Evolutionary conservation across 1,140 invertebrate species (phyloP), one percentile per base, ranked within the genome.

Genomic region (Zaprionus tsacasi): DNA sequence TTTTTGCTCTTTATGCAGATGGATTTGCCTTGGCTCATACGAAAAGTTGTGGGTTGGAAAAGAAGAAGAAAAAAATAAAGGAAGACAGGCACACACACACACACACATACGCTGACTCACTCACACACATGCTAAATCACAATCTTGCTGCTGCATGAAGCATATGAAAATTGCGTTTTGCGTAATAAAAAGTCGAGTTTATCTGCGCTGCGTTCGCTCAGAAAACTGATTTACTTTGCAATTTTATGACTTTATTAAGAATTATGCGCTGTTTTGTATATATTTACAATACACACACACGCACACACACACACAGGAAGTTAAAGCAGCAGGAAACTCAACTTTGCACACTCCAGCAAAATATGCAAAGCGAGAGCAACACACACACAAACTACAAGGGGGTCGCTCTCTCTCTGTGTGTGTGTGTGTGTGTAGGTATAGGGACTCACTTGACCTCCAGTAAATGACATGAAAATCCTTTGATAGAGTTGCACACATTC

Each of bases 171-270:
- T 76, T 85, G 82, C 78, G 78, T 83, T 73, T 83, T 72, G 69
- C 35, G 75, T 85, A 80, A 80, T 81, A 81, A 85, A 86, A 85
- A 80, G 61, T 54, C 48, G 79, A 78, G 74, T 74, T 86, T 81
- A 85, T 86, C 70, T 70, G 68, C 64, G 64, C 58, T 73, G 70
- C 67, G 69, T 81, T 81, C 54, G 58, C 55, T 72, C 61, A 77
- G 68, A 74, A 82, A 81, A 81, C 78, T 85, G 81, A 86, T 85
- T 86, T 85, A 81, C 81, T 86, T 86, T 70, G 70, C 67, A 75
- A 86, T 86, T 79, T 81, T 85, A 81, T 66, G 72, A 79, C 78
- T 86, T 81, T 83, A 81, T 85, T 81, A 86, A 86, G 81, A 86
- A 76, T 86, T 81, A 83, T 83, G 78, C 57, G 75, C 64, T 83